Conservation (phyloP, 2,888 invertebrate species). For the Philhelius pedissequus region DNA sequence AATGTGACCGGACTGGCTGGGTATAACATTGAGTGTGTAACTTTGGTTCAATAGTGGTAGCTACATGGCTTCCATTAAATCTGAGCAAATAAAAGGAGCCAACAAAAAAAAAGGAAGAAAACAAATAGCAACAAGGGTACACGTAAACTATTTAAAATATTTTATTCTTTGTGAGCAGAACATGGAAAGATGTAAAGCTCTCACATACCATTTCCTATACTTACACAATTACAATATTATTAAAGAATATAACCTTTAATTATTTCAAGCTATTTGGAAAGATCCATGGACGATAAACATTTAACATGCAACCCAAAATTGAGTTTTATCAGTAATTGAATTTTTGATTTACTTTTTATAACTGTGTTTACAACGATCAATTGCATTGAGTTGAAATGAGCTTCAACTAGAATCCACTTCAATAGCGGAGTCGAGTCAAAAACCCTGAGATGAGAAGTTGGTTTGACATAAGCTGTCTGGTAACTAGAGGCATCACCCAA, state of each 20-base stretch:
- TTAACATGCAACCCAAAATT: no score
- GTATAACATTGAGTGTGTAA: constrained; percentile 13
- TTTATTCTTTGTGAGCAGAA: background rate
- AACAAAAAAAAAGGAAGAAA: background rate
- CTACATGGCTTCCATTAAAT: constrained; percentile 3
- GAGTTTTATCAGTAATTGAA: no score
- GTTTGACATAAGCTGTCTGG: no score
- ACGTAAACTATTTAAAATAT: background rate
- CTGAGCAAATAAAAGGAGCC: background rate
- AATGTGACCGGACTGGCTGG: constrained; percentile 17
- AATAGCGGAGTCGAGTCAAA: no score
- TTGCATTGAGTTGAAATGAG: no score
- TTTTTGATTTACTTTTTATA: no score
- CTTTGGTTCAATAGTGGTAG: constrained; percentile 10
- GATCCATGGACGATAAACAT: background rate
- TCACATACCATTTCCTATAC: background rate
- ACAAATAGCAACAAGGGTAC: background rate
- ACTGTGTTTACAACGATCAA: no score
- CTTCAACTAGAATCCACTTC: no score
- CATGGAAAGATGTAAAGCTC: background rate
- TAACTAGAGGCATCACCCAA: no score
- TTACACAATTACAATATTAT: background rate
- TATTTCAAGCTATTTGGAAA: background rate
- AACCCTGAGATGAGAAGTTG: no score
- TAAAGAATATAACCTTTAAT: background rate